Base-by-base conservation (phyloP, 2,888 invertebrate genomes). In the Toxonevra muliebris region DNA sequence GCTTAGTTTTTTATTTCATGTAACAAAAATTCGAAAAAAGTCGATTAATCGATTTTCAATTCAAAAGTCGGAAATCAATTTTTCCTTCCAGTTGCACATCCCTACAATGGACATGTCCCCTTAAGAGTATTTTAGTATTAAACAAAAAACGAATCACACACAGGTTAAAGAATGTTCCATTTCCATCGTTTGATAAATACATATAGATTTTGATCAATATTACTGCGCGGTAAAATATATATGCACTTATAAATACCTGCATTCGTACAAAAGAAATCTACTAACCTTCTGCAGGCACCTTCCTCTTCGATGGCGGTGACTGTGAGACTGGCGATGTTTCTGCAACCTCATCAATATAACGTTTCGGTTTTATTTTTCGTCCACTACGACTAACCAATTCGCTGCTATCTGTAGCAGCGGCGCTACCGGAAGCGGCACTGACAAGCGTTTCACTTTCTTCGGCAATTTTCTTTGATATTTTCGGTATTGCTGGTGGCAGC, bases 301-400 rank as follows among this genome's bases (percentile, higher is more conserved):
- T 80, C 42, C 78, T 78, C 68, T 82, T 84, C 0, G 76, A 57
- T 2, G 81, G 76, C 11, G 81, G 81, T 2, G 74, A 72, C n/a
- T 59, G 75, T 42, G 62, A 66, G n/a, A 66, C 53, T 58, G 55
- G 63, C 1, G 59, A 69, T 30, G 61, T 62, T 5, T 78, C 75
- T 7, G 74, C 76, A 15, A 68, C 72, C 13, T 80, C 80, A 13
- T 83, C 82, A 7, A 79, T 78, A 71, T 79, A 76, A 70, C 84
- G 84, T 83, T 90, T 92, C 0, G 91, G 91, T 74, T 92, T 90
- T 69, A 93, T 91, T 84, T 92, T 92, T 63, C 93, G 87, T 0
- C 92, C 92, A 76, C 92, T 91, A 68, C 92, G 88, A 79, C 91
- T 91, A 11, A 90, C 88, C 30, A 89, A 82, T 78, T 91, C 77